Conservation (phyloP, 2,797 vertebrate genomes). For the Leuciscus waleckii region DNA sequence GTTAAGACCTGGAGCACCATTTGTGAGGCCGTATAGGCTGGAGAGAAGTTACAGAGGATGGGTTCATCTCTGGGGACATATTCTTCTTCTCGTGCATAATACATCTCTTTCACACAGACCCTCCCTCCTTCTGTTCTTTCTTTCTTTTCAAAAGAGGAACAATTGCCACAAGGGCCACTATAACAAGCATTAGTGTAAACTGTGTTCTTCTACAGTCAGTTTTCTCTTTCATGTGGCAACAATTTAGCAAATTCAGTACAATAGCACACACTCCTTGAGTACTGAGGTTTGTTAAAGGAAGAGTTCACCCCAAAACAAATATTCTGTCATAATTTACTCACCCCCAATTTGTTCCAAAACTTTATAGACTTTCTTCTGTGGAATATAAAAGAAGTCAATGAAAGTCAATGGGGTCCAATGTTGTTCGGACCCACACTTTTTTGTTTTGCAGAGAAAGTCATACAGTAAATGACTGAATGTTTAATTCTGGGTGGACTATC, state of each 20-base stretch:
- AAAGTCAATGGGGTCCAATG: neutral
- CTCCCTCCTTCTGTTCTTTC: neutral
- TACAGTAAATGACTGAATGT: neutral
- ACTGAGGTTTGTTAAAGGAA: neutral
- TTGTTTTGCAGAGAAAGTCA: neutral
- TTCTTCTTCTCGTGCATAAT: slow-evolving; percentile 21
- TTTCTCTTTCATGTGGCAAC: neutral
- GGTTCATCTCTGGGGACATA: slow-evolving; percentile 20
- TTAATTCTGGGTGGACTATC: neutral
- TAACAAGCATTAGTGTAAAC: neutral
- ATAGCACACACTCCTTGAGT: neutral
- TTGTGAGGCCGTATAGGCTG: neutral
- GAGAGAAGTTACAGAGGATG: neutral
- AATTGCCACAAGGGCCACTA: neutral
- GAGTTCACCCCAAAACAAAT: neutral
- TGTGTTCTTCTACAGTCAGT: neutral
- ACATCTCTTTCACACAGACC: slow-evolving; percentile 12
- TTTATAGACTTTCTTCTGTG: neutral
- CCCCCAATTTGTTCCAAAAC: neutral
- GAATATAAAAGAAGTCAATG: neutral
- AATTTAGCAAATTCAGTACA: neutral
- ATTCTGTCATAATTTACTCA: neutral
- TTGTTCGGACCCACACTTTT: neutral
- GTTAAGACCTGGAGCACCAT: slow-evolving; percentile 49
- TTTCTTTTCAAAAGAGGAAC: neutral